phyloP scores from a whole-genome alignment of 2,113 vertebrate species.

The Aviceda subcristata region DNA sequence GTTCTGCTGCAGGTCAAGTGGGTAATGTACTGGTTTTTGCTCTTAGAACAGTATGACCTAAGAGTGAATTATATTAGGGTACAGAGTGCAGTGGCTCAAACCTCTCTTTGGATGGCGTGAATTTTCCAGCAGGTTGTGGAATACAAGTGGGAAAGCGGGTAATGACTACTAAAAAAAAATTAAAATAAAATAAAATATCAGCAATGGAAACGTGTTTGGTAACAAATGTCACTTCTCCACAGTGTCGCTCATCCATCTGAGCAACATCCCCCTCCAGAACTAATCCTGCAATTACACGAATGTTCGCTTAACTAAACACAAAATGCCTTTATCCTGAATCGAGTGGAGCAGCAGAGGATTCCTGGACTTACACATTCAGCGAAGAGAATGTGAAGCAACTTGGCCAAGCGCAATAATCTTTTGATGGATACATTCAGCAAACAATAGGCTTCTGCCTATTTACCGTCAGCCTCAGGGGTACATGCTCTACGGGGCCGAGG shows the following conservation, averaged over 20 bases:
- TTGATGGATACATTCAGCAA: constrained; percentile 8
- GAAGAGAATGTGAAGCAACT: background rate
- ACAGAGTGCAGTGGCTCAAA: background rate
- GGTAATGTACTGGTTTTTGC: background rate
- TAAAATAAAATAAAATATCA: background rate
- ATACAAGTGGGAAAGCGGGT: background rate
- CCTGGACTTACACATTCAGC: background rate
- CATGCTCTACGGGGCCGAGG: background rate
- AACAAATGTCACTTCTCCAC: background rate
- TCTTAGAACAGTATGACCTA: background rate
- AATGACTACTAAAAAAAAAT: background rate
- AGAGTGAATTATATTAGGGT: background rate
- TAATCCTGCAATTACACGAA: constrained; percentile 31
- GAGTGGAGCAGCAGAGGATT: background rate
- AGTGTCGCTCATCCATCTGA: background rate
- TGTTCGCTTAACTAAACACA: constrained; percentile 23
- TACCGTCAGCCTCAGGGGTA: background rate
- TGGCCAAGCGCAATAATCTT: background rate
- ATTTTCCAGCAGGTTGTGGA: background rate
- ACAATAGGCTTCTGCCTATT: background rate
- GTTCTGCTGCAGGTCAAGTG: background rate
- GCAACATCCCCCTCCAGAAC: background rate
- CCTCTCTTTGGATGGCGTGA: background rate
- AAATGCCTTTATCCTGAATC: background rate
- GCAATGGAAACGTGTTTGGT: background rate